phyloP scores from a whole-genome alignment of 2,113 vertebrate genomes.

The Dicaeum eximium region DNA sequence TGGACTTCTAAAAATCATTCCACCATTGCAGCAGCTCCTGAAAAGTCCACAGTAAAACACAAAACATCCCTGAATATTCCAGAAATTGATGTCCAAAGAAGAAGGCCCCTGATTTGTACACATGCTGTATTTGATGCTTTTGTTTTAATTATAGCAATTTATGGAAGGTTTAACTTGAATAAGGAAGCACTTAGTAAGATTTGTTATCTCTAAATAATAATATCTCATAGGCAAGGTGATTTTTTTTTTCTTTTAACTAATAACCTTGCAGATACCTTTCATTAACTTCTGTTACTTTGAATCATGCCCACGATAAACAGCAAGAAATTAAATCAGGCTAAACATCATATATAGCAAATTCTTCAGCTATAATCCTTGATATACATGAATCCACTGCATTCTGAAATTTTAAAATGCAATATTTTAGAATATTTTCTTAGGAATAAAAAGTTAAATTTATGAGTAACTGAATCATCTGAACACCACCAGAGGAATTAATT shows the following conservation, averaged over 20 bases:
- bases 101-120: background rate
- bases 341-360: background rate
- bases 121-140: background rate
- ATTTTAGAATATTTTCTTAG: background rate
- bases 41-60: background rate
- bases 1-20: background rate
- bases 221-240: background rate
- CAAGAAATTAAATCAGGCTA: background rate
- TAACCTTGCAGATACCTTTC: background rate
- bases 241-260: background rate
- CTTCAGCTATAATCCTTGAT: background rate
- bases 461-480: background rate
- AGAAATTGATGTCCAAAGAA: background rate
- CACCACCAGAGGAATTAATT: background rate
- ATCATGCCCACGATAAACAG: background rate
- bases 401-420: background rate
- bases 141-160: background rate
- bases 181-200: background rate
- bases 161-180: background rate
- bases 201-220: background rate
- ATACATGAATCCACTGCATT: background rate
- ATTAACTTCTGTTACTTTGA: background rate
- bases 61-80: background rate
- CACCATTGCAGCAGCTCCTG: background rate
- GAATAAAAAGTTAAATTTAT: background rate